Conservation (phyloP, 1,140 invertebrate species). For the Ceratitis capitata region DNA sequence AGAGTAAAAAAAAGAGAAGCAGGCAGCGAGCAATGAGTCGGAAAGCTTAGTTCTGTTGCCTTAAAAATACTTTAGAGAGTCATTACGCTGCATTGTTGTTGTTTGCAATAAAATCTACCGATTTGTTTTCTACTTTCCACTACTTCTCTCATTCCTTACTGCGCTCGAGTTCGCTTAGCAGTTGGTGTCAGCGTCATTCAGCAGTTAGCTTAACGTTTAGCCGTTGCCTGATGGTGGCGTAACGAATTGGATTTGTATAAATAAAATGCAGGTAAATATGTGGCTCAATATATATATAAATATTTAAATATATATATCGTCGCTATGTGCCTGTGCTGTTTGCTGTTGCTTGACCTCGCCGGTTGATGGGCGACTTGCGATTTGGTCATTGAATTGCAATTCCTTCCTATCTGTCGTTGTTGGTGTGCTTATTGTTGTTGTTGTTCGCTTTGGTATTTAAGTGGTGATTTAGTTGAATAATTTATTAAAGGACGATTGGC, state of each 20-base stretch:
- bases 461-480: constrained; percentile 38
- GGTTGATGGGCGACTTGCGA: constrained; percentile 6
- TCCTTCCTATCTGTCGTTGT: background rate
- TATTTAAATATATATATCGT: background rate
- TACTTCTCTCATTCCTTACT: background rate
- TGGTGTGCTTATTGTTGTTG: background rate
- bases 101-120: background rate
- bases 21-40: background rate
- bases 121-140: background rate
- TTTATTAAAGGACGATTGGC: constrained; percentile 38
- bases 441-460: constrained; percentile 24
- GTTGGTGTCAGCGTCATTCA: too few species aligned
- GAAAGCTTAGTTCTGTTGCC: background rate
- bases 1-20: background rate
- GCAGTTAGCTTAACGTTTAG: background rate
- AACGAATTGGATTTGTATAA: constrained; percentile 1
- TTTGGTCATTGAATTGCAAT: constrained; percentile 30
- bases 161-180: background rate
- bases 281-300: background rate
- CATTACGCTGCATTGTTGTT: background rate
- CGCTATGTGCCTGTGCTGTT: background rate
- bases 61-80: background rate
- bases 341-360: background rate
- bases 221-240: background rate
- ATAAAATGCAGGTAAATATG: background rate